A percentile compares a stretch with the other conserved stretches of the same genome.
phyloP scores from a whole-genome alignment of 1,140 invertebrate species.

The Pachypeltis micranthus region DNA sequence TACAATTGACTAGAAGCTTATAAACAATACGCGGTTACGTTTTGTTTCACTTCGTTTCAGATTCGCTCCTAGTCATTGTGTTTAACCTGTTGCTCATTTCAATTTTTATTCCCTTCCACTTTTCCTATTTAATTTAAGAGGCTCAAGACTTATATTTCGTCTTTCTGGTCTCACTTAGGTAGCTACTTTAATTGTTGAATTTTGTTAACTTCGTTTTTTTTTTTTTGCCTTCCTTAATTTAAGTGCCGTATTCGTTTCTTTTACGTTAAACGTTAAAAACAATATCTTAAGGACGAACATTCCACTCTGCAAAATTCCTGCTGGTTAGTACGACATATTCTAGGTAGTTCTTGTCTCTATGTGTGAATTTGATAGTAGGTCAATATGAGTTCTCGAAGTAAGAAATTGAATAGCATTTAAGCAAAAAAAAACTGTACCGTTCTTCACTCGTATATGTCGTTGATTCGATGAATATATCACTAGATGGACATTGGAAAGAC shows the following conservation, averaged over 20 bases:
- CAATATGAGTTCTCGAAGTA: too few relatives aligned
- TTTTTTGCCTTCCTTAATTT: not conserved
- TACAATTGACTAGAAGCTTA: too few relatives aligned
- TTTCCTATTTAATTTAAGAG: not conserved
- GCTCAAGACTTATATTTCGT: not conserved
- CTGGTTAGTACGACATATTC: not conserved
- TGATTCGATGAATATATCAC: too few relatives aligned
- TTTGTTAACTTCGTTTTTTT: not conserved
- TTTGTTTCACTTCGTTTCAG: not conserved
- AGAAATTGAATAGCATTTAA: too few relatives aligned
- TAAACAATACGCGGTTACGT: too few relatives aligned
- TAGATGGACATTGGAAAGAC: too few relatives aligned
- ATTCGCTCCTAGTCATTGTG: conserved; percentile 8
- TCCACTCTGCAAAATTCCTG: not conserved
- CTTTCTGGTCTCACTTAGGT: not conserved
- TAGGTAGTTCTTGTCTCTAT: not conserved
- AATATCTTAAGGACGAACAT: conserved; percentile 6
- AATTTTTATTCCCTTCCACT: not conserved
- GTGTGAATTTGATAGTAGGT: conserved; percentile 3
- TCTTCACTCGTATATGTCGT: too few relatives aligned
- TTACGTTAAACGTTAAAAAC: not conserved
- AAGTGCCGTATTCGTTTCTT: not conserved
- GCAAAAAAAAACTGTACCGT: too few relatives aligned
- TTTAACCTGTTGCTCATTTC: not conserved
- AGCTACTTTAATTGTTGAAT: not conserved